Evolutionary conservation across 2,113 vertebrate genomes (phyloP), one percentile per base, ranked within the genome.

Genomic region (Grus americana): DNA sequence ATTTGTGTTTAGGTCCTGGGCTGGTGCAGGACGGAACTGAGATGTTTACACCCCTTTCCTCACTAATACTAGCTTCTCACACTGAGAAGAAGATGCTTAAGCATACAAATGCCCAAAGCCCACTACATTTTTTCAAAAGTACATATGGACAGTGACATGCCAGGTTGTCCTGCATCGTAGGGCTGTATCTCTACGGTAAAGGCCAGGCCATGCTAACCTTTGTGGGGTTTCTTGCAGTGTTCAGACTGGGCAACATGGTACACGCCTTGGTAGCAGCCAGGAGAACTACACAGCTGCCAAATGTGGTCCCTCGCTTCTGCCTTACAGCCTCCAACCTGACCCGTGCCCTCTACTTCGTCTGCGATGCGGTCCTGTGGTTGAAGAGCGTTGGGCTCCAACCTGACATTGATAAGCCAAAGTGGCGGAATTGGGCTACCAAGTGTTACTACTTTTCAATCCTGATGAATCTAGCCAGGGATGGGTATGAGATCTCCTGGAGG

Each of bases 221-320:
- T 83, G 12, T 91, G 95, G 75, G 26, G 88, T 98, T 88, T 97
- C 96, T 98, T 97, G 97, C 98, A 99, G 99, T 99, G 98, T 98
- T 99, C 97, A 98, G 99, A 47, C 98, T 99, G 68, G 99, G 99
- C 79, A 99, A 99, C 47, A 95, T 98, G 74, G 92, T 99, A 20
- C 99, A 98, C 7, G 98, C 99, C 57, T 66, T 99, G 42, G 98
- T 99, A 82, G 98, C 99, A 21, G 98, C 98, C 50, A 97, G 97
- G 92, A 98, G 97, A 84, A 97, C 98, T 40, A 38, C 98, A 38
- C 95, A 83, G 10, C 97, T 99, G 89, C 90, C 98, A 3, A 98
- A 99, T 74, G 96, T 95, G 27, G 97, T 99, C 84, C 98, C 99
- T 72, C 95, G 99, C 40, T 27, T 99, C 26, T 99, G 98, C 97